phyloP scores from a whole-genome alignment of 2,888 invertebrate genomes.

The Ctenicera cuprea region DNA sequence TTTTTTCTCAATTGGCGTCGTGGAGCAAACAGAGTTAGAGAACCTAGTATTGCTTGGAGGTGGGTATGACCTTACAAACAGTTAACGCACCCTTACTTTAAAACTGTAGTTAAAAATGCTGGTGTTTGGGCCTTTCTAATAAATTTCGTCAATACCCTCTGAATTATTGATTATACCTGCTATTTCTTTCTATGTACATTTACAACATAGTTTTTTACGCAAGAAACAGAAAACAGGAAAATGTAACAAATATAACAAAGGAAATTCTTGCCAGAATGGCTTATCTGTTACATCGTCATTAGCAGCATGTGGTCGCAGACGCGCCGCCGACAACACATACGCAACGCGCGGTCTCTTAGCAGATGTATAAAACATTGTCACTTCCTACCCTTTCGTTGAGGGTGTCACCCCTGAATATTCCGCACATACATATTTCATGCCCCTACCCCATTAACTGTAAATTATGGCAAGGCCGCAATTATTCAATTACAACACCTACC shows the following conservation, averaged over 20 bases:
- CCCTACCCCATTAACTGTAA: conserved; percentile 66
- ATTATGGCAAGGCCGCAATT: conserved; percentile 69
- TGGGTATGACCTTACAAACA: no score
- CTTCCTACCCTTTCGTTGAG: conserved; percentile 67
- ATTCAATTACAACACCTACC: conserved; percentile 67
- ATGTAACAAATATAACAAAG: conserved; percentile 27
- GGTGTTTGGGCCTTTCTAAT: no score
- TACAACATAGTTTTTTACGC: no score
- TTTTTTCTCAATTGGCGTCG: no score
- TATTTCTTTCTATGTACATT: no score
- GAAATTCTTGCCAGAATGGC: conserved; percentile 36
- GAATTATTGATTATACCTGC: no score
- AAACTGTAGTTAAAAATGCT: no score
- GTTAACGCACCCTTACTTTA: no score
- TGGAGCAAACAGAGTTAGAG: no score
- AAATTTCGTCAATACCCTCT: no score
- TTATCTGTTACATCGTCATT: conserved; percentile 49
- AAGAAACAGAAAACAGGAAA: conserved; percentile 12
- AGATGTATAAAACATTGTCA: conserved; percentile 70
- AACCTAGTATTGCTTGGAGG: no score
- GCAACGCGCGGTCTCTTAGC: conserved; percentile 57
- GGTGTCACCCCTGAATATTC: conserved; percentile 65
- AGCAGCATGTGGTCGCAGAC: conserved; percentile 46
- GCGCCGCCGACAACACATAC: conserved; percentile 44
- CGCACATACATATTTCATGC: conserved; percentile 68